Conservation (phyloP, 2,888 invertebrate genomes). For the Cheilosia pagana region DNA sequence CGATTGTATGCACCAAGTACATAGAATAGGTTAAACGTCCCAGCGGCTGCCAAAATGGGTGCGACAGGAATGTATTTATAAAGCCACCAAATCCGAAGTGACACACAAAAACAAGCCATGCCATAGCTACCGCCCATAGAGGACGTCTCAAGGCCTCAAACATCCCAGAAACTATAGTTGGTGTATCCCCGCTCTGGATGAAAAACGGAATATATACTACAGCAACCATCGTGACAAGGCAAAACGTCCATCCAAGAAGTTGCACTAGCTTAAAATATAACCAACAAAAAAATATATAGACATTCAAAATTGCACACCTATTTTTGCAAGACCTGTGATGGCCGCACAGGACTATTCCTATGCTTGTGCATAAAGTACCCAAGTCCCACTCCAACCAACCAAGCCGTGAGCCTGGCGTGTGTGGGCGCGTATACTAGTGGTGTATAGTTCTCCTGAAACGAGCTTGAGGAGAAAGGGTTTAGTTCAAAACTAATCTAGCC, state of each 20-base stretch:
- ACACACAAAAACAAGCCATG: conserved; percentile 82
- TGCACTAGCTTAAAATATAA: conserved; percentile 75
- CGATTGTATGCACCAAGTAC: conserved; percentile 81
- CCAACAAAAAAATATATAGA: neutral
- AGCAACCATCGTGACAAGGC: conserved; percentile 79
- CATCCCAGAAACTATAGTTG: conserved; percentile 80
- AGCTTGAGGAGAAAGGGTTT: neutral
- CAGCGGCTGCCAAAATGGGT: conserved; percentile 80
- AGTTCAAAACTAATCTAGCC: conserved; percentile 77
- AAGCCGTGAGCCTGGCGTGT: conserved; percentile 82
- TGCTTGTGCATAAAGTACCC: conserved; percentile 81
- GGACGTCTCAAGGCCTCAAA: conserved; percentile 80
- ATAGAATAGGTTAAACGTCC: conserved; percentile 81
- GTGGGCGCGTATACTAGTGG: conserved; percentile 81
- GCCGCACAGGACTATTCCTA: conserved; percentile 64
- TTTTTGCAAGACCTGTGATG: neutral
- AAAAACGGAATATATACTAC: conserved; percentile 80
- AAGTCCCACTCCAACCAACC: conserved; percentile 82
- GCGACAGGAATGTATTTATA: conserved; percentile 81
- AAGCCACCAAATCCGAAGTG: conserved; percentile 81
- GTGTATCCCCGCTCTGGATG: conserved; percentile 66
- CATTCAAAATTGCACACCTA: neutral
- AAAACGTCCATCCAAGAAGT: conserved; percentile 79
- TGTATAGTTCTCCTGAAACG: conserved; percentile 78
- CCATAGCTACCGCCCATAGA: conserved; percentile 80